Conservation (phyloP, 2,888 invertebrate genomes). For the Hemicrepidius hirtus region DNA sequence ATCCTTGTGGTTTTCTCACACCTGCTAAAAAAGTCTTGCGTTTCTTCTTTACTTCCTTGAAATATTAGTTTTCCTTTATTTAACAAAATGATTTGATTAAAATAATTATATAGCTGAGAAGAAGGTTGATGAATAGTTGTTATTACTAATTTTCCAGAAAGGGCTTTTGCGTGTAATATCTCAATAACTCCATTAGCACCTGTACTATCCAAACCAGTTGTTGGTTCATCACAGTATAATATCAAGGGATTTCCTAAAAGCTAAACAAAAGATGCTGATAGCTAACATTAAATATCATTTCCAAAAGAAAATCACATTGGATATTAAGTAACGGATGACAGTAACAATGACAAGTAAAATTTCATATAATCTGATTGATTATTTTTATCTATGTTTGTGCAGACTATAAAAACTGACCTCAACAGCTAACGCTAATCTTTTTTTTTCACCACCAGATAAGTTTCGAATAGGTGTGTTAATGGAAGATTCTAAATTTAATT, state of each 20-base stretch:
- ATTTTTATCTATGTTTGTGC: too few species aligned
- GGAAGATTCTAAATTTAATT: slow-evolving; percentile 84
- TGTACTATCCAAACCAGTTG: slow-evolving; percentile 93
- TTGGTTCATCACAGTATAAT: slow-evolving; percentile 95
- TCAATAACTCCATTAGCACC: slow-evolving; percentile 88
- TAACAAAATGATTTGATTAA: slow-evolving; percentile 86
- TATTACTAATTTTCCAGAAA: slow-evolving; percentile 85
- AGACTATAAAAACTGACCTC: slow-evolving; percentile 53
- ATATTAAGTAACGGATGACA: too few species aligned
- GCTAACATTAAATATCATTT: too few species aligned
- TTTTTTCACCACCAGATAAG: slow-evolving; percentile 93
- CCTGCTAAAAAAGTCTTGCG: slow-evolving; percentile 9
- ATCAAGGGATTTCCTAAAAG: slow-evolving; percentile 91
- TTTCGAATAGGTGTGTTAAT: slow-evolving; percentile 82
- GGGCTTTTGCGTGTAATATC: slow-evolving; percentile 79
- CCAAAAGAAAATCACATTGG: too few species aligned
- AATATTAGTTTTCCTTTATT: slow-evolving; percentile 86
- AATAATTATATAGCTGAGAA: slow-evolving; percentile 88
- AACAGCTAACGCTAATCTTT: slow-evolving; percentile 89
- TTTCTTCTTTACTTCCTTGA: slow-evolving; percentile 74
- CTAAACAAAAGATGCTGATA: slow-evolving; percentile 69
- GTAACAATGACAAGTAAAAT: too few species aligned
- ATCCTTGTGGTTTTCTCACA: slow-evolving; percentile 9
- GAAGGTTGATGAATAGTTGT: slow-evolving; percentile 95
- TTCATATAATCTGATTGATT: too few species aligned